A percentile compares a stretch with the other conserved stretches of the same genome.
These are phyloP conservation scores for Sitta europaea DNA, from an alignment of 2,113 vertebrate species.

Conservation along the genomic window DNA sequence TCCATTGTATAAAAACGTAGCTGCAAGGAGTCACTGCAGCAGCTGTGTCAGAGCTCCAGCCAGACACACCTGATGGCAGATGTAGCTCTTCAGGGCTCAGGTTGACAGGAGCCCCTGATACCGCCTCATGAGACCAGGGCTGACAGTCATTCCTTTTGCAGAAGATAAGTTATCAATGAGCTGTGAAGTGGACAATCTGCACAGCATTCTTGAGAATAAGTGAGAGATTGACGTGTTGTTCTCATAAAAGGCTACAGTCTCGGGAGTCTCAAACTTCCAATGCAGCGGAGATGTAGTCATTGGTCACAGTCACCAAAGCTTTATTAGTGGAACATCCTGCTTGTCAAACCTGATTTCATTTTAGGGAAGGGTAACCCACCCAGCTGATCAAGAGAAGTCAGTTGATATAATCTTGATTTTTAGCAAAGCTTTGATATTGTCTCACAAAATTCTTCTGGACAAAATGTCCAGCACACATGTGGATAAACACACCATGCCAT, in stretches of 20 bases:
- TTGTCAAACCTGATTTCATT: neutral
- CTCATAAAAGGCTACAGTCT: neutral
- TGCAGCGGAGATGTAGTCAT: accelerated
- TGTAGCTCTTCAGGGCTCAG: neutral
- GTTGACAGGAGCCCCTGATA: neutral
- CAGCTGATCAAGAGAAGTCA: neutral
- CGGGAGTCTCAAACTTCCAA: neutral
- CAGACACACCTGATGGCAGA: neutral
- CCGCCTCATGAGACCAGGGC: neutral
- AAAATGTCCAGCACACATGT: neutral
- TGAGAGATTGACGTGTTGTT: neutral
- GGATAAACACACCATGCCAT: neutral
- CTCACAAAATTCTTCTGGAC: neutral
- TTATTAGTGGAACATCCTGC: neutral
- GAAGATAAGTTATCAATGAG: neutral
- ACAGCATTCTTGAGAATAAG: neutral
- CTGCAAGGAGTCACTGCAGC: neutral
- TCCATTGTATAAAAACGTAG: accelerated
- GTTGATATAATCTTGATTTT: neutral
- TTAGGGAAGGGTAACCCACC: no score
- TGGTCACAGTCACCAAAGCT: neutral
- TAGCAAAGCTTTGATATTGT: neutral
- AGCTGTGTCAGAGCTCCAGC: neutral
- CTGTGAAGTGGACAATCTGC: neutral
- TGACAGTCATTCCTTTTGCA: neutral